These are phyloP conservation scores for Cephus runcator DNA, from an alignment of 2,888 invertebrate genomes.

Conservation along the genomic window DNA sequence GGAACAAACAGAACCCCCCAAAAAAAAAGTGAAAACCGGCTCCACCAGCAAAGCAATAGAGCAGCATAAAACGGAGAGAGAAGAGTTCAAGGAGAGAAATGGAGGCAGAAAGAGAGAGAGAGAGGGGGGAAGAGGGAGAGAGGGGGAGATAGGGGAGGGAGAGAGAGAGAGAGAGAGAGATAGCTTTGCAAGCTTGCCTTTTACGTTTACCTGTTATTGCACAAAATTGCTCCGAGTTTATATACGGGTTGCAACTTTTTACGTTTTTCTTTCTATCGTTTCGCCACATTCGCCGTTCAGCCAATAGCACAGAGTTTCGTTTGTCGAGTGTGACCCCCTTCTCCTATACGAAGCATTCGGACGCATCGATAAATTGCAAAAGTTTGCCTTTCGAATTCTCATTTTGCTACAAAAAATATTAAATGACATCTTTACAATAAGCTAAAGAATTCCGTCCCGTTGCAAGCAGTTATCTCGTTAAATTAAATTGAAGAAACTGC, in stretches of 20 bases:
- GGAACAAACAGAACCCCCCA: neutral
- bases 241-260: slow-evolving; percentile 35
- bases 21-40: neutral
- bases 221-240: slow-evolving; percentile 49
- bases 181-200: slow-evolving; percentile 33
- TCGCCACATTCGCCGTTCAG: neutral
- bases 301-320: neutral
- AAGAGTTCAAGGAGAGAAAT: neutral
- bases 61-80: slow-evolving; percentile 17
- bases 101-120: slow-evolving; percentile 13
- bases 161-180: slow-evolving; percentile 14
- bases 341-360: slow-evolving; percentile 10
- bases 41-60: slow-evolving; percentile 14
- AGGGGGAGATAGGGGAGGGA: no score
- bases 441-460: neutral
- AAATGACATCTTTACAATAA: neutral
- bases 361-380: slow-evolving; percentile 19
- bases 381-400: neutral
- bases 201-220: slow-evolving; percentile 45
- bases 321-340: neutral
- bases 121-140: slow-evolving; percentile 4
- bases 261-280: neutral
- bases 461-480: neutral
- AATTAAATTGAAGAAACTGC: neutral
- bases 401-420: neutral